phyloP scores from a whole-genome alignment of 1,140 invertebrate species.

The Magallana ariakensis region DNA sequence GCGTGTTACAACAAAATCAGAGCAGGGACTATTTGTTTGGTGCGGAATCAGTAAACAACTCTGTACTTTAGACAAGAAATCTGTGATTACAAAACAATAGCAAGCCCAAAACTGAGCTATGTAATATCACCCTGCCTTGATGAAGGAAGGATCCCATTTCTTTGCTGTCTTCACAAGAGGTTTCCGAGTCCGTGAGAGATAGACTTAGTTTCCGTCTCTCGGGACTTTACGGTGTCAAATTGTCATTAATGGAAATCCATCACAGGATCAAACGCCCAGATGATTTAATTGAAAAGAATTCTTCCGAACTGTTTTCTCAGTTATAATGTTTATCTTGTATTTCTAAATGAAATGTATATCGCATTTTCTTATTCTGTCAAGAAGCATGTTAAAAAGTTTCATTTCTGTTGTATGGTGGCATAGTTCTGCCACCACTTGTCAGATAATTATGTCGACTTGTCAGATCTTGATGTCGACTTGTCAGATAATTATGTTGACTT shows the following conservation, averaged over 20 bases:
- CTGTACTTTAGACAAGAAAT: not conserved
- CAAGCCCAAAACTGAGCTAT: not conserved
- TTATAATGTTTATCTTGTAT: not conserved
- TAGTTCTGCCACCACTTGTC: no score
- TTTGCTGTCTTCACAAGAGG: not conserved
- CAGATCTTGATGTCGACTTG: no score
- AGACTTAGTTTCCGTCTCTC: not conserved
- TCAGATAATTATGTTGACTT: no score
- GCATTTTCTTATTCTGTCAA: no score
- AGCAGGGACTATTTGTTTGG: not conserved
- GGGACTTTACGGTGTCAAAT: slow-evolving; percentile 8
- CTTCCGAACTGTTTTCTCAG: not conserved
- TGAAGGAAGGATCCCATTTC: not conserved
- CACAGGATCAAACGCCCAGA: not conserved
- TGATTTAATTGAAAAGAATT: not conserved
- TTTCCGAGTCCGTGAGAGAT: not conserved
- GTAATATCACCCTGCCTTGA: not conserved
- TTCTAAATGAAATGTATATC: no score
- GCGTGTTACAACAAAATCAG: not conserved
- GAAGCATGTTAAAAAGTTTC: no score
- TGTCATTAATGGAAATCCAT: not conserved
- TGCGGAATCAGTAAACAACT: not conserved
- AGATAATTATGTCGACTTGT: no score
- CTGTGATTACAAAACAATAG: not conserved
- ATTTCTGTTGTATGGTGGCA: no score